Conservation (phyloP, 2,888 invertebrate species). For the Clepsis dumicolana region DNA sequence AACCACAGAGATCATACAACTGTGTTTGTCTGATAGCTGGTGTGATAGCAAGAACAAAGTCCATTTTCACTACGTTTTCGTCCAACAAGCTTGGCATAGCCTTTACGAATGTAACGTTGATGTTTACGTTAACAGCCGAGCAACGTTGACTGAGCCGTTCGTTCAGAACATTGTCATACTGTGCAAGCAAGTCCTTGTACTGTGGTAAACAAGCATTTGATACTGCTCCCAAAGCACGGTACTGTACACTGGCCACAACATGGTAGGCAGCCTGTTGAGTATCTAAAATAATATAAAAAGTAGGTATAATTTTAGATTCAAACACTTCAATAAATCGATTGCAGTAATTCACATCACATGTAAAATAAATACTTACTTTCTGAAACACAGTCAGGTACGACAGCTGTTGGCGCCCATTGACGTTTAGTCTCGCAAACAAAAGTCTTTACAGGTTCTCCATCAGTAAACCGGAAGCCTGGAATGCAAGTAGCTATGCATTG, state of each 20-base stretch:
- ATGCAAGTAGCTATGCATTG: slow-evolving; percentile 97
- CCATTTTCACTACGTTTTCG: slow-evolving; percentile 95
- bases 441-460: slow-evolving; percentile 94
- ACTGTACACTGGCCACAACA: slow-evolving; percentile 94
- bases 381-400: slow-evolving; percentile 97
- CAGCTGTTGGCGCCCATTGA: slow-evolving; percentile 94
- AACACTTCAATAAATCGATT: neutral
- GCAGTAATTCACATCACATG: slow-evolving; percentile 1
- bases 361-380: slow-evolving; percentile 87
- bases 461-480: slow-evolving; percentile 95
- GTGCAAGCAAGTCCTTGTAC: slow-evolving; percentile 93
- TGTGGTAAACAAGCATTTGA: slow-evolving; percentile 93
- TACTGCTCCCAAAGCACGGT: slow-evolving; percentile 96
- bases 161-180: slow-evolving; percentile 93
- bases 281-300: slow-evolving; percentile 79
- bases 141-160: slow-evolving; percentile 95
- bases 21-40: slow-evolving; percentile 96
- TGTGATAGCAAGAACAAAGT: slow-evolving; percentile 94
- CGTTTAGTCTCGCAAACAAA: slow-evolving; percentile 94
- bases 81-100: slow-evolving; percentile 92
- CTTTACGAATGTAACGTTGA: slow-evolving; percentile 96
- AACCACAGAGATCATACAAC: slow-evolving; percentile 97
- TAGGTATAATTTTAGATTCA: neutral
- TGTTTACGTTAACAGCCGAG: slow-evolving; percentile 97
- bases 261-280: slow-evolving; percentile 98